A percentile compares a stretch with the other conserved stretches of the same genome.
These are phyloP conservation scores for Conistra vaccinii DNA, from an alignment of 2,888 invertebrate genomes.

Conservation along the genomic window DNA sequence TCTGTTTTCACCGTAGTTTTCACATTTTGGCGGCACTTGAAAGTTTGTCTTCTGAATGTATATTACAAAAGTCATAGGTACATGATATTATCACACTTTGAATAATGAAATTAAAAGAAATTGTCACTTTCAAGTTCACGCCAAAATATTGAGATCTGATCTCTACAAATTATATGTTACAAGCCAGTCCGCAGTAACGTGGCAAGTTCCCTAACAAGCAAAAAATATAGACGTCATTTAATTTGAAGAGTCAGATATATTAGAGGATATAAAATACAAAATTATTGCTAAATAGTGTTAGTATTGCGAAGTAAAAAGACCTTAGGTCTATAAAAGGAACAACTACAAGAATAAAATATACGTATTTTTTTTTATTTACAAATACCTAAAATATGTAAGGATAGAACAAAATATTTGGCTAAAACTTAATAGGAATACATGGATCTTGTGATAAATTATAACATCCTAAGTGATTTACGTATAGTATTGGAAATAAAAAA, in stretches of 20 bases:
- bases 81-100: constrained; percentile 55
- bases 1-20: constrained; percentile 34
- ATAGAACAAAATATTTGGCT: constrained; percentile 89
- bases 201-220: constrained; percentile 63
- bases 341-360: constrained; percentile 87
- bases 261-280: constrained; percentile 80
- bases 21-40: constrained; percentile 59
- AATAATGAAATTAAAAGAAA: constrained; percentile 39
- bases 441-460: constrained; percentile 79
- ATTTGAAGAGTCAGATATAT: constrained; percentile 73
- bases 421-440: constrained; percentile 88
- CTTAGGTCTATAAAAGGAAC: constrained; percentile 88
- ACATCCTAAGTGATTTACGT: constrained; percentile 76
- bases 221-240: constrained; percentile 66
- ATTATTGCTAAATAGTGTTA: constrained; percentile 88
- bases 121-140: constrained; percentile 53
- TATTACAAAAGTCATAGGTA: constrained; percentile 49
- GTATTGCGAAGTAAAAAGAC: constrained; percentile 89
- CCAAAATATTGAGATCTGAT: constrained; percentile 64
- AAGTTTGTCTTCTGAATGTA: constrained; percentile 44
- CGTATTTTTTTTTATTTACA: constrained; percentile 86
- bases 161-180: constrained; percentile 70
- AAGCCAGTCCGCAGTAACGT: constrained; percentile 56
- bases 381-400: constrained; percentile 82
- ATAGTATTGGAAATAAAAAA: constrained; percentile 63